Evolutionary conservation across 2,888 invertebrate genomes (phyloP).

Genomic region (Amblyjoppa fuscipennis): DNA sequence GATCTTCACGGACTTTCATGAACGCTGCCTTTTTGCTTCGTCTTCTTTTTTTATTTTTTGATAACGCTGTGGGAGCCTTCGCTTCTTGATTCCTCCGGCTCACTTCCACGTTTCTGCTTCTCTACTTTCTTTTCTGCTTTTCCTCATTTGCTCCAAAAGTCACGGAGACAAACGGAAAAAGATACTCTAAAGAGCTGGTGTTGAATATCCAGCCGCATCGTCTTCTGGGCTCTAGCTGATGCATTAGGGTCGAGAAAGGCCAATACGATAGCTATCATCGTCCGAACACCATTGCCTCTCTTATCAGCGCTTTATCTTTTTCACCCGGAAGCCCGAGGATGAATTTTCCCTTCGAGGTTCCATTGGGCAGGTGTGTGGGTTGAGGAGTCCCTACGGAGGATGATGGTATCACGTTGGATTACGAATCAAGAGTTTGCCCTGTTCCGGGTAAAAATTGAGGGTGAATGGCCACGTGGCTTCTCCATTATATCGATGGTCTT

Average conservation of each 20-base stretch:
- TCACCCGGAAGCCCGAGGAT: slow-evolving; percentile 64
- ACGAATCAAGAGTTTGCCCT: slow-evolving; percentile 38
- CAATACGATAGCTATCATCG: slow-evolving; percentile 64
- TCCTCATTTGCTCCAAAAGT: slow-evolving; percentile 44
- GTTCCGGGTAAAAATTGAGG: slow-evolving; percentile 62
- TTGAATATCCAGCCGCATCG: slow-evolving; percentile 49
- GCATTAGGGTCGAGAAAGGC: slow-evolving; percentile 41
- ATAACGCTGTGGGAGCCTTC: slow-evolving; percentile 49
- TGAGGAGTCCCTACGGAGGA: slow-evolving; percentile 31
- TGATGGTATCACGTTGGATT: slow-evolving; percentile 36
- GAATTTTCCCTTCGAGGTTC: slow-evolving; percentile 67
- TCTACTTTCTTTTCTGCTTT: slow-evolving; percentile 63
- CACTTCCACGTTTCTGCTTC: slow-evolving; percentile 56
- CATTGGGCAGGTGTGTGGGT: slow-evolving; percentile 42
- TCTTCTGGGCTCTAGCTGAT: slow-evolving; percentile 32
- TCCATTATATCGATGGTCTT: neutral
- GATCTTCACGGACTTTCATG: slow-evolving; percentile 77
- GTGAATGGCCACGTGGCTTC: slow-evolving; percentile 34
- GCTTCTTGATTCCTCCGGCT: slow-evolving; percentile 69
- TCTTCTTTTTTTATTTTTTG: slow-evolving; percentile 56
- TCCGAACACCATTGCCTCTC: slow-evolving; percentile 55
- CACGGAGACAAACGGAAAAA: slow-evolving; percentile 17
- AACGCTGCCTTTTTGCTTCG: slow-evolving; percentile 73
- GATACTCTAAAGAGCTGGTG: slow-evolving; percentile 18
- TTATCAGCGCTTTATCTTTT: slow-evolving; percentile 69